Evolutionary conservation across 1,140 invertebrate genomes (phyloP).

Genomic region (Drosophila kikkawai): DNA sequence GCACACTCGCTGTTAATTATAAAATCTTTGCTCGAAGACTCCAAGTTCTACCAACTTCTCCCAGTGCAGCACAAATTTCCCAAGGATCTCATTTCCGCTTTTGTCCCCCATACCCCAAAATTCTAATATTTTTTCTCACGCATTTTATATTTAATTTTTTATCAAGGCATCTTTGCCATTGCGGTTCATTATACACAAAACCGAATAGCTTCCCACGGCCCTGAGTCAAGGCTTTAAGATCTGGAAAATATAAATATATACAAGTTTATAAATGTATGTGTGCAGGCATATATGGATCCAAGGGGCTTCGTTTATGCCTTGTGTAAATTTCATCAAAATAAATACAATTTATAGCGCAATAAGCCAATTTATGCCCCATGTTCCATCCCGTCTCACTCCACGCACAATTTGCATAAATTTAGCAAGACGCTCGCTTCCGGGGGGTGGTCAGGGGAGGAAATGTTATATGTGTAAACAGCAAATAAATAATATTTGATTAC

Average conservation of each 20-base stretch:
- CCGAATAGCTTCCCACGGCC: constrained; percentile 15
- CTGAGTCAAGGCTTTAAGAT: constrained; percentile 68
- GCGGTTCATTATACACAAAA: constrained; percentile 67
- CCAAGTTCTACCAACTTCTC: neutral
- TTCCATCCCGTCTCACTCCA: constrained; percentile 46
- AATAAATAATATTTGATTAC: constrained; percentile 83
- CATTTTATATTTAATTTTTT: constrained; percentile 78
- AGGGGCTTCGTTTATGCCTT: constrained; percentile 44
- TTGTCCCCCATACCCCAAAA: constrained; percentile 8
- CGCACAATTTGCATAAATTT: constrained; percentile 81
- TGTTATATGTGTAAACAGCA: constrained; percentile 77
- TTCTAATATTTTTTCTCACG: constrained; percentile 57
- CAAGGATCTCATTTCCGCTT: constrained; percentile 48
- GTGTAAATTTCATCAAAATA: constrained; percentile 82
- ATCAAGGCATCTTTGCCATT: constrained; percentile 53
- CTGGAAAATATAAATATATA: neutral
- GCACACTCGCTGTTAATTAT: too few species aligned
- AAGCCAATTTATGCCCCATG: constrained; percentile 80
- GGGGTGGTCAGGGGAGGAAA: constrained; percentile 33
- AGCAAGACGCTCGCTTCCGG: constrained; percentile 16
- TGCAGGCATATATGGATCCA: constrained; percentile 11
- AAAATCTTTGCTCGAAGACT: too few species aligned
- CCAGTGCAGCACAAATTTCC: constrained; percentile 9
- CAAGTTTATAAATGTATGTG: too few species aligned
- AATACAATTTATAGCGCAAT: constrained; percentile 83